phyloP scores from a whole-genome alignment of 1,140 invertebrate species.

The Trissolcus basalis region DNA sequence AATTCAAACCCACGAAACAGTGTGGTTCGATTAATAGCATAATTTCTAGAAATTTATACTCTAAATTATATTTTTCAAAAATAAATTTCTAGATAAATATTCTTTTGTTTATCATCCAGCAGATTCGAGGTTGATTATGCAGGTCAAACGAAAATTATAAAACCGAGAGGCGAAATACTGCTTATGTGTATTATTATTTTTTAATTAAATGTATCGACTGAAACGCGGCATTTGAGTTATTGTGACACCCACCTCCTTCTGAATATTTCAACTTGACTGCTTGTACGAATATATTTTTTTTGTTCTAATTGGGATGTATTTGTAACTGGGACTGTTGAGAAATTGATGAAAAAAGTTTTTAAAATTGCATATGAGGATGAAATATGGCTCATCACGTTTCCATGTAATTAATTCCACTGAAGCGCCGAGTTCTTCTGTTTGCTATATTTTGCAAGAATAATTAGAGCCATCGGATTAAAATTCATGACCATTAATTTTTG shows the following conservation, averaged over 20 bases:
- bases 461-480: conserved; percentile 26
- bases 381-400: conserved; percentile 39
- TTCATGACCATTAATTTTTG: conserved; percentile 10
- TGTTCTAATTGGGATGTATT: background rate
- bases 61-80: conserved; percentile 2
- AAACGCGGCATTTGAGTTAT: conserved; percentile 20
- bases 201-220: conserved; percentile 61
- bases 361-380: conserved; percentile 31
- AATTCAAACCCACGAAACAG: background rate
- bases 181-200: conserved; percentile 60
- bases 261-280: background rate
- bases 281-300: background rate
- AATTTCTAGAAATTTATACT: conserved; percentile 6
- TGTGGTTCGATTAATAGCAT: conserved; percentile 8
- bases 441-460: conserved; percentile 36
- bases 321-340: background rate
- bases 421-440: conserved; percentile 17
- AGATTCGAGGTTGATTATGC: conserved; percentile 25
- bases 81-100: conserved; percentile 3
- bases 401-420: conserved; percentile 32
- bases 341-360: conserved; percentile 30
- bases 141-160: conserved; percentile 37
- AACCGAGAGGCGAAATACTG: conserved; percentile 41
- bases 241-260: background rate
- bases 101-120: conserved; percentile 24